These are phyloP conservation scores for Oncorhynchus clarkii DNA, from an alignment of 2,113 vertebrate species.

Conservation along the genomic window DNA sequence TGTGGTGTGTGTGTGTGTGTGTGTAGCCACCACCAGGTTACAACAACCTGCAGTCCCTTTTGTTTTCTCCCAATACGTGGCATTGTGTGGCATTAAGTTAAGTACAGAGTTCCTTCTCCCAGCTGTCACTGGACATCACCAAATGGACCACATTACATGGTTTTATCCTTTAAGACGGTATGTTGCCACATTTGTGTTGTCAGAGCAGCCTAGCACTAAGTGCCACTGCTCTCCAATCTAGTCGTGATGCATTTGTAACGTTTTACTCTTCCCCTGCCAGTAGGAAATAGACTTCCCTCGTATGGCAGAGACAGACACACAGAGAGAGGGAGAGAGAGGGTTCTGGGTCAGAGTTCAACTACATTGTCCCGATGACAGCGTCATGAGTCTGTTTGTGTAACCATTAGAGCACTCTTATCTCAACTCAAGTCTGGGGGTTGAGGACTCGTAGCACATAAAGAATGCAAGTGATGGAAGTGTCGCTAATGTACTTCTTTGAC, in stretches of 20 bases:
- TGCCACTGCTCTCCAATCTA: not conserved
- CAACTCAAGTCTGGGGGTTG: constrained; percentile 10
- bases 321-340: not conserved
- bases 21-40: not conserved
- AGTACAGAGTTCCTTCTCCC: not conserved
- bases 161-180: constrained; percentile 23
- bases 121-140: not conserved
- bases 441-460: constrained; percentile 6
- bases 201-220: not conserved
- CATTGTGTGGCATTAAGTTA: constrained; percentile 24
- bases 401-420: constrained; percentile 24
- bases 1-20: constrained; percentile 1
- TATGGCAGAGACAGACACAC: not conserved
- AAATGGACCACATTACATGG: constrained; percentile 11
- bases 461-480: constrained; percentile 24
- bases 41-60: not conserved
- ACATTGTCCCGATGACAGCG: not conserved
- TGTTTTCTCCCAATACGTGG: not conserved
- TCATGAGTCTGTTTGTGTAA: constrained; percentile 2
- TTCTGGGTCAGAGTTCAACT: constrained; percentile 1
- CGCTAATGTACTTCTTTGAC: constrained; percentile 20
- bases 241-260: not conserved
- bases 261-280: not conserved
- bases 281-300: not conserved
- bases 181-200: not conserved